Evolutionary conservation across 2,113 vertebrate genomes (phyloP).

Genomic region (Mus spicilegus): DNA sequence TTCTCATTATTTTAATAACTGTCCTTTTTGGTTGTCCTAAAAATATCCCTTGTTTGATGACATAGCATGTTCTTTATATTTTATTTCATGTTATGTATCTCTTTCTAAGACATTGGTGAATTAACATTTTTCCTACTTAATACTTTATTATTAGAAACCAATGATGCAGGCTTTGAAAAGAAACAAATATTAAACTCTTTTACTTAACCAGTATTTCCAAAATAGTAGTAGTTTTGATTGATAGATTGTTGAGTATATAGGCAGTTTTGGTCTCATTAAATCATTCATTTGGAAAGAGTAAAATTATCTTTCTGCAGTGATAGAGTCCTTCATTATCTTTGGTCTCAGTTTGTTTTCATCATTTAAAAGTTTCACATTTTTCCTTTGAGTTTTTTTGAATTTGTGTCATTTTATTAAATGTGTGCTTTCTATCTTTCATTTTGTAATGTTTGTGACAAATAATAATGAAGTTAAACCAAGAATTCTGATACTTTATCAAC

Average conservation of each 20-base stretch:
- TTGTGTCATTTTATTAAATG: not conserved
- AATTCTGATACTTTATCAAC: not conserved
- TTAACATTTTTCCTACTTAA: not conserved
- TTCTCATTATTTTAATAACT: not conserved
- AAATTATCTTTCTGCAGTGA: not conserved
- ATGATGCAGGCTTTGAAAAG: not conserved
- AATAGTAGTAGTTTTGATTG: not conserved
- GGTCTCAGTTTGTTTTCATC: not conserved
- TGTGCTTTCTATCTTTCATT: not conserved
- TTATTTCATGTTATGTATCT: not conserved
- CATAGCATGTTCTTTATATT: too few relatives aligned
- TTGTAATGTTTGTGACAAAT: not conserved
- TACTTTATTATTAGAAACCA: not conserved
- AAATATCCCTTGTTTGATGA: not conserved
- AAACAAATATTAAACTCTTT: not conserved
- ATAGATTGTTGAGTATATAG: not conserved
- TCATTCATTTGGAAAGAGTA: not conserved
- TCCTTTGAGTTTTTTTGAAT: not conserved
- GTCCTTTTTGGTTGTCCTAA: not conserved
- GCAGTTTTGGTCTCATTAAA: not conserved
- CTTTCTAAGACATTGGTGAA: not conserved
- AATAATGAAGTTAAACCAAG: not conserved
- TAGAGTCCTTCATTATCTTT: not conserved
- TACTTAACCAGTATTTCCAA: not conserved
- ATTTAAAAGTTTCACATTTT: not conserved